Base-by-base conservation (phyloP, 2,797 vertebrate genomes). In the Anomalospiza imberbis region DNA sequence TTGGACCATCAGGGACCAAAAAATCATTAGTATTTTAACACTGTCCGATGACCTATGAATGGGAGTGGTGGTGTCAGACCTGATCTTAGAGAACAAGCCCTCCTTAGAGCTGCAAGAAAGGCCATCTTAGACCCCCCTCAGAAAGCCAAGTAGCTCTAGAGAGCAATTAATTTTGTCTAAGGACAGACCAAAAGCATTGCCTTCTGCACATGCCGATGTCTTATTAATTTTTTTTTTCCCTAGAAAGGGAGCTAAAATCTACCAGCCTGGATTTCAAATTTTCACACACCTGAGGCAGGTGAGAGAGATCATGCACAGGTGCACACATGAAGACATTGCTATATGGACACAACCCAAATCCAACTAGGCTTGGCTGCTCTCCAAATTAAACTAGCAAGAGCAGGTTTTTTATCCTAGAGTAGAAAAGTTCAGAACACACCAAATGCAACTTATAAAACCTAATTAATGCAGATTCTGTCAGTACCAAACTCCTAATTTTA, bases 11-110 rank as follows among this genome's bases (percentile, higher is more conserved):
- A 44, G 89, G 77, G 89, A 95, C 80, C 80, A 89, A 81, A 81
- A 94, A 91, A 75, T 80, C 77, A 79, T 95, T 89, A 91, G 53
- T 76, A 82, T 93, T 96, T 94, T 79, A 89, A 84, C 66, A 22
- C 61, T 76, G 70, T 87, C 80, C 9, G 0, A 22, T 82, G 85
- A 91, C 83, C 76, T 91, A 36, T 55, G 70, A 77, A 72, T 50
- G 25, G 75, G n/a, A 84, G 47, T 58, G 61, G 38, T 82, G 61
- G 57, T 66, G n/a, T 81, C 62, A 63, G 66, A 50, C n/a, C 38
- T 1, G 3, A 13, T 54, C 60, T 70, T 51, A 51, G 54, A 68
- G 84, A 88, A 48, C 22, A 54, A 90, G 4, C 24, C 26, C 28
- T 83, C 77, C 80, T 55, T 62, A 48, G 6, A 55, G 62, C 54